Evolutionary conservation across 2,113 vertebrate species (phyloP).

Genomic region (Chunga burmeisteri): DNA sequence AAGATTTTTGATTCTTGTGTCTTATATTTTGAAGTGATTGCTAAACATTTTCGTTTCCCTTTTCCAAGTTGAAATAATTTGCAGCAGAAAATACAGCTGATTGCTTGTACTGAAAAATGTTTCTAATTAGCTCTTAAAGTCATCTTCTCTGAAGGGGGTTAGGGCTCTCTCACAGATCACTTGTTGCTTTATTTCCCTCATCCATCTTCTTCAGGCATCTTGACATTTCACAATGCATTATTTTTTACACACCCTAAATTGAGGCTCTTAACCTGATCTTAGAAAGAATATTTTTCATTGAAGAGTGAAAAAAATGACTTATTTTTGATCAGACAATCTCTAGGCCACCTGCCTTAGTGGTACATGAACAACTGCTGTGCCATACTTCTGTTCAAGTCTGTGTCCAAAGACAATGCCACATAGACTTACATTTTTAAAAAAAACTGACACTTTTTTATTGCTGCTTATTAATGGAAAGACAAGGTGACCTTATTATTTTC

Average conservation of each 20-base stretch:
- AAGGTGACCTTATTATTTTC: constrained; percentile 56
- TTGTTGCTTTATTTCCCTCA: constrained; percentile 14
- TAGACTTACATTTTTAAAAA: not conserved
- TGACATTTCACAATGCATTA: not conserved
- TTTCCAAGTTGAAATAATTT: not conserved
- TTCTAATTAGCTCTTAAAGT: not conserved
- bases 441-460: not conserved
- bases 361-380: not conserved
- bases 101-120: not conserved
- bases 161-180: not conserved
- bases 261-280: not conserved
- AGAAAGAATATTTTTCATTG: not conserved
- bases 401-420: not conserved
- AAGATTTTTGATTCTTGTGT: not conserved
- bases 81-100: not conserved
- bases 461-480: not conserved
- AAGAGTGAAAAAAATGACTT: not conserved
- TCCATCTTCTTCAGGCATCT: not conserved
- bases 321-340: not conserved
- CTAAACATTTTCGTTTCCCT: not conserved
- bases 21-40: not conserved
- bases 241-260: not conserved
- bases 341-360: not conserved
- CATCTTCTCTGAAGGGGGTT: not conserved
- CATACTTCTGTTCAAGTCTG: not conserved